Evolutionary conservation across 1,140 invertebrate species (phyloP).

Genomic region (Aphaenogaster floridana): DNA sequence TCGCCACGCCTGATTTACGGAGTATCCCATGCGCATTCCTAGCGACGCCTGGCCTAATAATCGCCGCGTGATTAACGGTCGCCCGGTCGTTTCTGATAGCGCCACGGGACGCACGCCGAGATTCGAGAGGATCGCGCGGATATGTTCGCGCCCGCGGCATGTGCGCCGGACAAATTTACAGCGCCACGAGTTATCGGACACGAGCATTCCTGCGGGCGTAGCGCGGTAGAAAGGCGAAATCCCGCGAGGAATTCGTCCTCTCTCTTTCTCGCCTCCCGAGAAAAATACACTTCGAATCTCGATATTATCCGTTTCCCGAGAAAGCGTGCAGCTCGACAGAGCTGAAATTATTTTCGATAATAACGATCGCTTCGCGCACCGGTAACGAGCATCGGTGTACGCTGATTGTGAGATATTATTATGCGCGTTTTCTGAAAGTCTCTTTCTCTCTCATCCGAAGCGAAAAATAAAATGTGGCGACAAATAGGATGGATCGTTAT

Average conservation of each 20-base stretch:
- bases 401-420: constrained; percentile 35
- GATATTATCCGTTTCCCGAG: constrained; percentile 2
- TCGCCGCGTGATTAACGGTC: constrained; percentile 73
- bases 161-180: constrained; percentile 65
- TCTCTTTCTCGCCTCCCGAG: neutral
- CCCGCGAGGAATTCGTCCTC: constrained; percentile 45
- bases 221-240: constrained; percentile 64
- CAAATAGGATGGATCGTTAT: constrained; percentile 23
- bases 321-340: constrained; percentile 31
- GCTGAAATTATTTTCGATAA: constrained; percentile 62
- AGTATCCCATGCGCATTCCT: constrained; percentile 47
- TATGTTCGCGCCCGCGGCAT: constrained; percentile 11
- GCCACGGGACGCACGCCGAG: neutral
- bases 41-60: constrained; percentile 76
- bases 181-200: constrained; percentile 49
- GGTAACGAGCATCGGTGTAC: neutral
- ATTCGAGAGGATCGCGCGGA: constrained; percentile 39
- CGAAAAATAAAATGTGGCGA: constrained; percentile 23
- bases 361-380: constrained; percentile 25
- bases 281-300: constrained; percentile 55
- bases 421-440: neutral
- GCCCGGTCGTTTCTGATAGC: constrained; percentile 55
- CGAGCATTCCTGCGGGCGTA: constrained; percentile 58
- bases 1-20: constrained; percentile 56
- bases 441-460: neutral